Conservation (phyloP, 1,140 invertebrate species). For the Sinella curviseta region DNA sequence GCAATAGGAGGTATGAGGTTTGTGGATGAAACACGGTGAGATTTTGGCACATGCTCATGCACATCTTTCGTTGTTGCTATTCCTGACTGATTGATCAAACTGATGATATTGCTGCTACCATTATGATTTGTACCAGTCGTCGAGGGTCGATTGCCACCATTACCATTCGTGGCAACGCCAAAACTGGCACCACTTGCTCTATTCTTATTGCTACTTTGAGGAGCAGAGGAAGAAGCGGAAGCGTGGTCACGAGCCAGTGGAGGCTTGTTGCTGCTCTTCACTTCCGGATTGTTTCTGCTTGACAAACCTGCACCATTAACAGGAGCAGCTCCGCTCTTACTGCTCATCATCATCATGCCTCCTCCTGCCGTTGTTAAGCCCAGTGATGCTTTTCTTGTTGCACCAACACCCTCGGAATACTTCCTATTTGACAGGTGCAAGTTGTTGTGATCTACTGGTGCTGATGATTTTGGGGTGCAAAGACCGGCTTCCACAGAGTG, state of each 20-base stretch:
- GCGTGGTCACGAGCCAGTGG: conserved; percentile 25
- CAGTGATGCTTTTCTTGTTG: conserved; percentile 3
- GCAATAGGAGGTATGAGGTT: conserved; percentile 8
- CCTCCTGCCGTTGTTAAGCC: neutral
- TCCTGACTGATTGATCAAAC: conserved; percentile 15
- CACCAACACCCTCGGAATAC: conserved; percentile 9
- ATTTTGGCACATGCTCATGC: conserved; percentile 25
- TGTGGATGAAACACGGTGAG: conserved; percentile 4
- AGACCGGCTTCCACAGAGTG: conserved; percentile 11
- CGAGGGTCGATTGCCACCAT: neutral
- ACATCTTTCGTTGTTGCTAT: conserved; percentile 9
- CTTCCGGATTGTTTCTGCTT: conserved; percentile 25
- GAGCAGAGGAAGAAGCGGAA: neutral
- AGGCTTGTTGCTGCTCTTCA: neutral
- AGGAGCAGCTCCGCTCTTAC: neutral
- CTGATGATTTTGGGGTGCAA: conserved; percentile 20
- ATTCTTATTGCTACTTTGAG: neutral
- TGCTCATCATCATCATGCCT: neutral
- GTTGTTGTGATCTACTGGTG: conserved; percentile 19
- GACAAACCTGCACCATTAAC: neutral
- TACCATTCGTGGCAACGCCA: neutral
- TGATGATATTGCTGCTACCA: conserved; percentile 24
- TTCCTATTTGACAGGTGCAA: conserved; percentile 14
- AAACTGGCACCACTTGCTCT: neutral
- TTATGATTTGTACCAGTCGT: conserved; percentile 15